A percentile compares a stretch with the other conserved stretches of the same genome.
phyloP scores from a whole-genome alignment of 1,140 invertebrate species.

The Drosophila repleta region DNA sequence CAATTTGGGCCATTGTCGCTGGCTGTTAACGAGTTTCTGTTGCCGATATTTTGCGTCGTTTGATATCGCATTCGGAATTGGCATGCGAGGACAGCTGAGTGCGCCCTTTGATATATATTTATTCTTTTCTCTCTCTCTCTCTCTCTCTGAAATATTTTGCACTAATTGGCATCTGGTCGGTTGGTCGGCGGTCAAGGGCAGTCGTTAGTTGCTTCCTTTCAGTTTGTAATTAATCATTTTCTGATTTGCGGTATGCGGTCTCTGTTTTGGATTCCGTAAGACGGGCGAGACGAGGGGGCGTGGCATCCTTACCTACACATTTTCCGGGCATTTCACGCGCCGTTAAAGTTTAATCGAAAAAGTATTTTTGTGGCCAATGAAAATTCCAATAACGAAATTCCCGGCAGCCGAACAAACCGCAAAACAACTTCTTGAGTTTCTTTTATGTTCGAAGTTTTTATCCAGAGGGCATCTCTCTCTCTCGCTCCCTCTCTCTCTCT shows the following conservation, averaged over 20 bases:
- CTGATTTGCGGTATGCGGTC: conserved; percentile 58
- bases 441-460: conserved; percentile 42
- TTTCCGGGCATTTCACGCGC: conserved; percentile 67
- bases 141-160: conserved; percentile 71
- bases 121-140: conserved; percentile 6
- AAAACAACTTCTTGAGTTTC: conserved; percentile 66
- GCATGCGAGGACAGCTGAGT: conserved; percentile 2
- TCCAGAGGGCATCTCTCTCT: not conserved
- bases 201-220: not conserved
- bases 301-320: conserved; percentile 17
- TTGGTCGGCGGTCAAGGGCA: conserved; percentile 35
- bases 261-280: conserved; percentile 17
- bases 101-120: conserved; percentile 41
- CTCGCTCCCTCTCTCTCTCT: not conserved
- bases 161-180: conserved; percentile 69
- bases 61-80: conserved; percentile 1
- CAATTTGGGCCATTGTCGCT: conserved; percentile 1
- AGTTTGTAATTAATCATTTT: conserved; percentile 77
- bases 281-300: not conserved
- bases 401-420: conserved; percentile 27
- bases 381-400: conserved; percentile 79
- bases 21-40: conserved; percentile 18
- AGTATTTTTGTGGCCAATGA: conserved; percentile 79
- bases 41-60: conserved; percentile 4
- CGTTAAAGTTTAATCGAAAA: conserved; percentile 81